Conservation (phyloP, 2,797 vertebrate species). For the Schizothorax lantsangensis region DNA sequence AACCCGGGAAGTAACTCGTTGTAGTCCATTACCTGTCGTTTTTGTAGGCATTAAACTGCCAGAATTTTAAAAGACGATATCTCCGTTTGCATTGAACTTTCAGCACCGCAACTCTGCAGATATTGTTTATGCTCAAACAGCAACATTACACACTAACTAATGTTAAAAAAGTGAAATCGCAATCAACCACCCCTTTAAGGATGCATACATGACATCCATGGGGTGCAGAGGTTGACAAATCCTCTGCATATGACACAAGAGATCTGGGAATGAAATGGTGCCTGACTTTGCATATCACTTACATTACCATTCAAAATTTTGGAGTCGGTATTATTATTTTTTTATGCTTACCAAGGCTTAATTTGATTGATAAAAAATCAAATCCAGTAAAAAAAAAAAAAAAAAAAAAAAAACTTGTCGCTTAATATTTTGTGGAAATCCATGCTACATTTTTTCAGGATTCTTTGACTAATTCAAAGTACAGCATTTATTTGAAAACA, state of each 20-base stretch:
- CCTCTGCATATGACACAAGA: neutral
- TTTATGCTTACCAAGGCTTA: neutral
- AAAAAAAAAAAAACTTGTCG: neutral
- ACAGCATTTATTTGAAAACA: neutral
- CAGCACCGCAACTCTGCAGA: no score
- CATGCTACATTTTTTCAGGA: neutral
- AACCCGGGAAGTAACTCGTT: no score
- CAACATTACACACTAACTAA: no score
- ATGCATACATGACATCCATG: neutral
- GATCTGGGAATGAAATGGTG: neutral
- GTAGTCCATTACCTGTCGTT: no score
- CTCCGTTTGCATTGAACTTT: no score
- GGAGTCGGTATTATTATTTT: neutral
- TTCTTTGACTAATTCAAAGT: neutral
- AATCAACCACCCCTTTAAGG: no score
- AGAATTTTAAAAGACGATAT: no score
- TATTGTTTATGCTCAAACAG: no score
- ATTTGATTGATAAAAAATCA: neutral
- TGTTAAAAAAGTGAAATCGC: no score
- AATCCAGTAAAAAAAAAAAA: neutral
- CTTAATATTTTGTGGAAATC: neutral
- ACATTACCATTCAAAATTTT: no score
- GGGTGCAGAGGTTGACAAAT: neutral
- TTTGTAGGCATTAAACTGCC: no score
- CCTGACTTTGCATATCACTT: neutral